A percentile compares a stretch with the other conserved stretches of the same genome.
Conservation (phyloP, 2,888 invertebrate species). For the Laspeyria flexula region DNA sequence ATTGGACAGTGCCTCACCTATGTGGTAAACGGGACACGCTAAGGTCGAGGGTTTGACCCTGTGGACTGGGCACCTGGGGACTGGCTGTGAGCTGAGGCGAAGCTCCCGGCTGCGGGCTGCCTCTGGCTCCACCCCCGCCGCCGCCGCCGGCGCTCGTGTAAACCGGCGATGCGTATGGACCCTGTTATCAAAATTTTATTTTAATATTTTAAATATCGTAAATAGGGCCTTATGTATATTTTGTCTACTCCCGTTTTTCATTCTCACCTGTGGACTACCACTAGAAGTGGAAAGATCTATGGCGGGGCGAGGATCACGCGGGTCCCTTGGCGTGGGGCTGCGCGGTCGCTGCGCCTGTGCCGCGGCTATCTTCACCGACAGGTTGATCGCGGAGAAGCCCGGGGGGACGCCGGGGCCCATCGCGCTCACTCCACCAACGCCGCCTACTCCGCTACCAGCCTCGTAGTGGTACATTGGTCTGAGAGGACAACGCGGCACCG, state of each 20-base stretch:
- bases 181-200: conserved; percentile 85
- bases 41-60: conserved; percentile 95
- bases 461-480: conserved; percentile 95
- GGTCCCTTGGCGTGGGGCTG: conserved; percentile 91
- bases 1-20: conserved; percentile 87
- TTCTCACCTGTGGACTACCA: conserved; percentile 93
- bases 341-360: conserved; percentile 89
- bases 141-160: conserved; percentile 92
- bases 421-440: conserved; percentile 87
- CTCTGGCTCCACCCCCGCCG: conserved; percentile 89
- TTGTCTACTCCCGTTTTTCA: conserved; percentile 64
- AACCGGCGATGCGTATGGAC: conserved; percentile 91
- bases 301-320: conserved; percentile 92
- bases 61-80: conserved; percentile 96
- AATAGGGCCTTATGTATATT: conserved; percentile 34
- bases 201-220: conserved; percentile 24
- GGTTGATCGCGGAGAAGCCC: conserved; percentile 92
- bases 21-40: conserved; percentile 95
- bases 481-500: conserved; percentile 53
- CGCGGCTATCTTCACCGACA: conserved; percentile 94
- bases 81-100: conserved; percentile 93
- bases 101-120: conserved; percentile 94
- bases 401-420: conserved; percentile 90
- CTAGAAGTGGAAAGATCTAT: conserved; percentile 95
- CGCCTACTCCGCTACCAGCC: conserved; percentile 81